phyloP scores from a whole-genome alignment of 30 jellyfish, hydroid and myxozoan genomes.

The Cassiopea xamachana region DNA sequence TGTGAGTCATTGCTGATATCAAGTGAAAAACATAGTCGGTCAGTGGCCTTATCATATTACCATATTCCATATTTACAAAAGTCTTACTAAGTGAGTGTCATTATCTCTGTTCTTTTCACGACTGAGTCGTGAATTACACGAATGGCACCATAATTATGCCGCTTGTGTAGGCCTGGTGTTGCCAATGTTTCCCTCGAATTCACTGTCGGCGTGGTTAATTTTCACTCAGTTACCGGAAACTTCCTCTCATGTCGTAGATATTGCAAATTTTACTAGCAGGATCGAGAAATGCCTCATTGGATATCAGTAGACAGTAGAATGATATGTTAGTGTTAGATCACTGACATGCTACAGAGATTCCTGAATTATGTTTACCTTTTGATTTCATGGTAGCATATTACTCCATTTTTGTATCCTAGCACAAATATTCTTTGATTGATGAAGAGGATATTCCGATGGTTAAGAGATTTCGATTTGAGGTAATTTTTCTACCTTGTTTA shows the following conservation, averaged over 20 bases:
- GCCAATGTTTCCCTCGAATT: not conserved
- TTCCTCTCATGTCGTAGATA: not conserved
- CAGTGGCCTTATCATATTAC: no score
- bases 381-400: no score
- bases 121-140: no score
- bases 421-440: constrained; percentile 60
- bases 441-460: constrained; percentile 88
- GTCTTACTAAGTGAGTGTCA: no score
- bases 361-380: no score
- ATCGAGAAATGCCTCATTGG: no score
- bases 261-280: not conserved
- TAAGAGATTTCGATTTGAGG: constrained; percentile 80
- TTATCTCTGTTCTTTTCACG: no score
- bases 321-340: no score
- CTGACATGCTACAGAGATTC: no score
- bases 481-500: not conserved
- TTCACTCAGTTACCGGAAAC: not conserved
- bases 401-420: constrained; percentile 21
- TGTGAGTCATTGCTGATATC: not conserved
- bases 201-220: not conserved
- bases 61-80: no score
- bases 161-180: not conserved
- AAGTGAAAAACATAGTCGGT: not conserved
- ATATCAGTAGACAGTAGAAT: no score
- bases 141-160: not conserved